Evolutionary conservation across 2,888 invertebrate species (phyloP).

Genomic region (Petrolisthes manimaculis): DNA sequence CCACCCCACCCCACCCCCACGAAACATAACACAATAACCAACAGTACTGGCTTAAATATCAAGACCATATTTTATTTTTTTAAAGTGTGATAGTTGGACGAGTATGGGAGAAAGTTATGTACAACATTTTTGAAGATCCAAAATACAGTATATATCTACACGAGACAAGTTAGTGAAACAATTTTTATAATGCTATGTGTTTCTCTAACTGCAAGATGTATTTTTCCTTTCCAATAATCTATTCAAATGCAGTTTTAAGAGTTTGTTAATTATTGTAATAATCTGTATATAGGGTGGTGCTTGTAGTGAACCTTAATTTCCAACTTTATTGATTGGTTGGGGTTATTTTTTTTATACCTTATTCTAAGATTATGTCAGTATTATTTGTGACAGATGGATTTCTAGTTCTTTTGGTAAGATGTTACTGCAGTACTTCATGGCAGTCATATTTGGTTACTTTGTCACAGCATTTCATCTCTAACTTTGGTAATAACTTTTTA

Average conservation of each 20-base stretch:
- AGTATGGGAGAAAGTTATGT: slow-evolving; percentile 17
- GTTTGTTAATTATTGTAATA: slow-evolving; percentile 53
- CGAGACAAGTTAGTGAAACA: not conserved
- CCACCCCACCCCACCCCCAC: not conserved
- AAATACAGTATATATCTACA: slow-evolving; percentile 11
- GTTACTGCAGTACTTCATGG: slow-evolving; percentile 27
- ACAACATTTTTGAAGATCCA: slow-evolving; percentile 20
- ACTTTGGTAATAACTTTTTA: not conserved
- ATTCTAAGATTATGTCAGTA: slow-evolving; percentile 56
- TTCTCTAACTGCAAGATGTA: slow-evolving; percentile 47
- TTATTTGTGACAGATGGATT: slow-evolving; percentile 48
- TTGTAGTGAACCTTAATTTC: slow-evolving; percentile 45
- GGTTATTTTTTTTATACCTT: slow-evolving; percentile 36
- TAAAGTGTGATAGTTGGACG: slow-evolving; percentile 1
- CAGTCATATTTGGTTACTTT: slow-evolving; percentile 37
- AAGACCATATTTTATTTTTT: slow-evolving; percentile 15
- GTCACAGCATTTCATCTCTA: slow-evolving; percentile 32
- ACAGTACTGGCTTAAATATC: slow-evolving; percentile 19
- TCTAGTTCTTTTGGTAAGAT: slow-evolving; percentile 32
- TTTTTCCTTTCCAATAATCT: slow-evolving; percentile 39
- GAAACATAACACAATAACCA: slow-evolving; percentile 17
- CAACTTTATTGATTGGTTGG: slow-evolving; percentile 36
- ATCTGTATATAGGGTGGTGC: slow-evolving; percentile 61
- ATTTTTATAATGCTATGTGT: slow-evolving; percentile 4
- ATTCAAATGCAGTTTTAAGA: slow-evolving; percentile 39